A percentile compares a stretch with the other conserved stretches of the same genome.
Conservation (phyloP, 2,797 vertebrate species). For the Mormyrus proboscirostris region DNA sequence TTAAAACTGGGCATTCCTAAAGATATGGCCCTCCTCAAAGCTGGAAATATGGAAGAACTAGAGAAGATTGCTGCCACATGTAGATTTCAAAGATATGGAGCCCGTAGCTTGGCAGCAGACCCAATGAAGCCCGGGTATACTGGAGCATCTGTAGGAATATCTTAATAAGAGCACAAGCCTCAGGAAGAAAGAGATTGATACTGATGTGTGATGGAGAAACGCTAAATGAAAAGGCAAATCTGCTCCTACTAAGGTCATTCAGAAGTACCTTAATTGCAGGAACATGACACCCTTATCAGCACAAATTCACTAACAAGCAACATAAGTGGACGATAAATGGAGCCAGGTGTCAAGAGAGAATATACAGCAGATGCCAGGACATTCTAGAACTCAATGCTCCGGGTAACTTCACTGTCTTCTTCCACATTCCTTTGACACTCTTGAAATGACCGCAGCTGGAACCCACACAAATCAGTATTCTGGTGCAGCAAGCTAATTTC, state of each 20-base stretch:
- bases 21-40: neutral
- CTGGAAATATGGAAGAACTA: neutral
- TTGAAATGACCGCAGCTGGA: neutral
- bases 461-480: neutral
- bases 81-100: neutral
- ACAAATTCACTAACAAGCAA: neutral
- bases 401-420: neutral
- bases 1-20: constrained; percentile 7
- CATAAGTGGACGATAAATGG: neutral
- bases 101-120: neutral
- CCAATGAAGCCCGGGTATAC: neutral
- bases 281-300: neutral
- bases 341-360: neutral
- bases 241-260: neutral
- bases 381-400: neutral
- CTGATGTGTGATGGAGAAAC: neutral
- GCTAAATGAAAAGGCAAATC: neutral
- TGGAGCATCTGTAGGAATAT: neutral
- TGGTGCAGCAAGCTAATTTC: neutral
- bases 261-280: neutral
- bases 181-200: neutral
- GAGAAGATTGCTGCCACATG: neutral
- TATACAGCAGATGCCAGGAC: neutral
- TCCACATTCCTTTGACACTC: neutral
- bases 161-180: neutral